Percentiles rank a stretch among this genome's conserved stretches.
Evolutionary conservation across 2,113 vertebrate genomes (phyloP).

Genomic region (Dasyprocta punctata): DNA sequence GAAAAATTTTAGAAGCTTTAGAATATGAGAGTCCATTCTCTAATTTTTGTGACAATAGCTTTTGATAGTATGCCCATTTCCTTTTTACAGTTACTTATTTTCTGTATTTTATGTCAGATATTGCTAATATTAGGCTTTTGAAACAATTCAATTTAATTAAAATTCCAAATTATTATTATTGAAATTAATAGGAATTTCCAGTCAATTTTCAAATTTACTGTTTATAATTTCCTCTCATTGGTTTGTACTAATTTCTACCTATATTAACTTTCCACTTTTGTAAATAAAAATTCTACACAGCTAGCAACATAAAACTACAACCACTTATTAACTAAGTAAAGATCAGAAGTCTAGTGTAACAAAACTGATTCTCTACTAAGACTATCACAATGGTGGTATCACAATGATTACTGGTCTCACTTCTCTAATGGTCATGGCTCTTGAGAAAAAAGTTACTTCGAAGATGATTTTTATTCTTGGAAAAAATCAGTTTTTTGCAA

Average conservation of each 20-base stretch:
- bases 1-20: neutral
- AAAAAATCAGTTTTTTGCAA: neutral
- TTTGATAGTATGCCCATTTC: neutral
- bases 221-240: neutral
- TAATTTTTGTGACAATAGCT: neutral
- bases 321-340: neutral
- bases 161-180: neutral
- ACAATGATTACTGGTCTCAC: neutral
- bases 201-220: neutral
- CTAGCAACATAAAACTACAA: neutral
- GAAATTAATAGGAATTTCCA: neutral
- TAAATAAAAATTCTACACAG: neutral
- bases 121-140: neutral
- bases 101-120: neutral
- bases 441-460: neutral
- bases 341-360: neutral
- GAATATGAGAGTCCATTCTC: neutral
- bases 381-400: neutral
- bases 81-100: neutral
- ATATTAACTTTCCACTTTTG: neutral
- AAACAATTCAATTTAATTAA: slow-evolving; percentile 19
- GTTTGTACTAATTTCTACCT: neutral
- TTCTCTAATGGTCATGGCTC: neutral
- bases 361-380: neutral
- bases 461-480: neutral